These are phyloP conservation scores for Lordiphosa andalusiaca DNA, from an alignment of 2,888 invertebrate genomes.

Conservation along the genomic window DNA sequence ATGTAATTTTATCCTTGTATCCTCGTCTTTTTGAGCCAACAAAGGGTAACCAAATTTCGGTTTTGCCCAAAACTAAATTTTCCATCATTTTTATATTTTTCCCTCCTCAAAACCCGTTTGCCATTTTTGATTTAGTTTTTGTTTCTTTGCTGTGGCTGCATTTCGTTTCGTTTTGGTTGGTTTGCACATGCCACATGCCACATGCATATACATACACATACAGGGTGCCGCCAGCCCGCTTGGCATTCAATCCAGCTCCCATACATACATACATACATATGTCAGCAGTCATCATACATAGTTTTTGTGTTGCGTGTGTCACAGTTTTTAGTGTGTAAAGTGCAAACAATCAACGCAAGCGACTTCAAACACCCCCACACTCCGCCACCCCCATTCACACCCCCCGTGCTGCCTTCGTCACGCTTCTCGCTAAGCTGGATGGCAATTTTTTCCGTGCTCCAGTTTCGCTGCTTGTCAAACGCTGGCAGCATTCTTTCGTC, in stretches of 20 bases:
- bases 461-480: slow-evolving; percentile 54
- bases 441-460: slow-evolving; percentile 27
- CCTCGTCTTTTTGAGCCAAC: too few relatives aligned
- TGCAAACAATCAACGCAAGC: slow-evolving; percentile 71
- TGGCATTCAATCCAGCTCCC: slow-evolving; percentile 10
- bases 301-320: slow-evolving; percentile 43
- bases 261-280: slow-evolving; percentile 6
- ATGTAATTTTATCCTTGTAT: too few relatives aligned
- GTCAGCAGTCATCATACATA: neutral
- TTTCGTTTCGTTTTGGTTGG: slow-evolving; percentile 2
- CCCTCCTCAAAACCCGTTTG: slow-evolving; percentile 34
- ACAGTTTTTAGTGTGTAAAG: slow-evolving; percentile 65
- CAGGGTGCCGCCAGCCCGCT: slow-evolving; percentile 7
- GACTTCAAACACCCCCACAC: slow-evolving; percentile 39
- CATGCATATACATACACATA: too few relatives aligned
- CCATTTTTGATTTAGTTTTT: slow-evolving; percentile 57
- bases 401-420: slow-evolving; percentile 15
- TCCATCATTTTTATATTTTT: slow-evolving; percentile 11
- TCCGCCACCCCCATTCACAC: neutral
- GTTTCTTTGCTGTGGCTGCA: slow-evolving; percentile 12
- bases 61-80: neutral
- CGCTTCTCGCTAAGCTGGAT: slow-evolving; percentile 39
- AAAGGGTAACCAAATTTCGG: too few relatives aligned
- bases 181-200: neutral
- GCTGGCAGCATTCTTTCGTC: slow-evolving; percentile 33